Base-by-base conservation (phyloP, 2,113 vertebrate species). In the Odontesthes bonariensis region DNA sequence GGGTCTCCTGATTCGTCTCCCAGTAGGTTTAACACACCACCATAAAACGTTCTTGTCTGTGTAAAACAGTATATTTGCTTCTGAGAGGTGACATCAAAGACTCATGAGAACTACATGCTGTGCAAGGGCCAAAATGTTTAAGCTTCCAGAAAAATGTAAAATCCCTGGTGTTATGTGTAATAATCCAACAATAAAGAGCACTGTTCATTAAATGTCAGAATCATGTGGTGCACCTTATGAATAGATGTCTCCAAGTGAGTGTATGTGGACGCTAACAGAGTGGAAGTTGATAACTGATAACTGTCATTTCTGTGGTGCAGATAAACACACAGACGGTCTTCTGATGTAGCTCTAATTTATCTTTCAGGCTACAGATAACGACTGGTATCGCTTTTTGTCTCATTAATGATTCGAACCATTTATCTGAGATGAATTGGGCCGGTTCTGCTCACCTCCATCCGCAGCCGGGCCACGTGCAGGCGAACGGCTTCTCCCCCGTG, bases 401-500 rank as follows among this genome's bases (percentile, higher is more conserved):
- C 35, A 42, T 40, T 5, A 11, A 14, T 70, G 2, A 46, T 17
- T 70, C 33, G 3, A 16, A 53, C 56, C 42, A 22, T 32, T 19
- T 32, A 31, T 46, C 11, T 77, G 49, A 31, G 6, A 56, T 54
- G 35, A 58, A 17, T 19, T 35, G 31, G 9, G 13, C 62, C 51
- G 52, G 33, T 55, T 63, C 40, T 90, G 92, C 97, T 96, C 89
- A 99, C 98, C 98, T 99, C 98, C 98, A 99, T 86, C 96, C 97
- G 8, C 98, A 99, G 57, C 97, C 96, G 0, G 96, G 96, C 98
- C 98, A 99, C 0, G 97, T 99, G 92, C 98, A 99, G 0, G 97
- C 97, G 19, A 99, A 99, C 4, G 98, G 98, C 87, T 99, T 99
- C 93, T 99, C 98, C 56, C 98, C 98, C 0, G 98, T 99, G 90